Evolutionary conservation across 2,888 invertebrate species (phyloP).

Genomic region (Drosophila eohydei): DNA sequence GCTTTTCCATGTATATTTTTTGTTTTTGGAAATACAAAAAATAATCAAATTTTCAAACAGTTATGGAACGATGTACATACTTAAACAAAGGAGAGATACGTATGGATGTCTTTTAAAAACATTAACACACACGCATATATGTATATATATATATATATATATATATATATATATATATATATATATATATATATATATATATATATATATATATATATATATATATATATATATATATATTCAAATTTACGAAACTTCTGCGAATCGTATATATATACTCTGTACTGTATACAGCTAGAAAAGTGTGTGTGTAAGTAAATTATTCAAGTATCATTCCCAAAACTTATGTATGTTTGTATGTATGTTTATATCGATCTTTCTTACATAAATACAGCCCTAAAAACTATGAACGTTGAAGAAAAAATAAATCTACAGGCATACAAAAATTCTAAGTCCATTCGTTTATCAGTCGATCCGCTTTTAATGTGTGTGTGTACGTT

Average conservation of each 20-base stretch:
- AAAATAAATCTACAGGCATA: slow-evolving; percentile 79
- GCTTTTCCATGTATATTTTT: slow-evolving; percentile 31
- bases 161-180: slow-evolving; percentile 10
- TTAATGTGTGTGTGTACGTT: slow-evolving; percentile 35
- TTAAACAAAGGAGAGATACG: slow-evolving; percentile 21
- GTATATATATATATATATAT: background rate
- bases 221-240: slow-evolving; percentile 2
- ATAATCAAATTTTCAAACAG: slow-evolving; percentile 38
- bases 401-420: slow-evolving; percentile 74
- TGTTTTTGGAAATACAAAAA: slow-evolving; percentile 51
- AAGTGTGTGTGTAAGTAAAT: slow-evolving; percentile 25
- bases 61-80: slow-evolving; percentile 29
- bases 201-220: slow-evolving; percentile 13
- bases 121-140: background rate
- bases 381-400: slow-evolving; percentile 70
- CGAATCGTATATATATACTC: slow-evolving; percentile 10
- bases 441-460: slow-evolving; percentile 82
- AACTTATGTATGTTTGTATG: slow-evolving; percentile 27
- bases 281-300: slow-evolving; percentile 19
- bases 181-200: background rate
- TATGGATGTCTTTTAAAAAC: slow-evolving; percentile 5
- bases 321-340: slow-evolving; percentile 39
- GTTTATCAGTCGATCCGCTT: slow-evolving; percentile 76
- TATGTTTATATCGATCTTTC: slow-evolving; percentile 45
- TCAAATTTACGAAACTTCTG: slow-evolving; percentile 5